Percentiles rank a stretch among this genome's conserved stretches.
Evolutionary conservation across 1,140 invertebrate species (phyloP).

Genomic region (Muscidifurax raptorellus): DNA sequence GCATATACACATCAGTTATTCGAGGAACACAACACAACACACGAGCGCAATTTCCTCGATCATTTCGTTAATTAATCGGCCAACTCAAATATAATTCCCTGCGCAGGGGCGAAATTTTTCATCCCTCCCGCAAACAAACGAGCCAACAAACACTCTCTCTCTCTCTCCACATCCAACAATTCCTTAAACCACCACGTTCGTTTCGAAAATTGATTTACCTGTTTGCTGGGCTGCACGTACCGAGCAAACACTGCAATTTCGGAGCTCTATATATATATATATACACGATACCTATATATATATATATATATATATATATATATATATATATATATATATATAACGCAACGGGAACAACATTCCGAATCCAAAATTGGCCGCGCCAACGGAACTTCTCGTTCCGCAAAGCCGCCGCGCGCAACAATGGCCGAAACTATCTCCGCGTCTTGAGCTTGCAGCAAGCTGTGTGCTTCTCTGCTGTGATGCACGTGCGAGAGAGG

Average conservation of each 20-base stretch:
- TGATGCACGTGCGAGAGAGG: not conserved
- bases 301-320: conserved; percentile 10
- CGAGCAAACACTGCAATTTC: conserved; percentile 44
- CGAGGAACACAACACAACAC: no score
- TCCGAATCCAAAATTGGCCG: conserved; percentile 56
- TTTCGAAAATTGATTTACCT: conserved; percentile 48
- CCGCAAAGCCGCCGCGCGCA: conserved; percentile 20
- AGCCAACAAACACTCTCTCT: not conserved
- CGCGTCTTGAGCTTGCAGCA: conserved; percentile 13
- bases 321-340: not conserved
- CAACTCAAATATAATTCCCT: not conserved
- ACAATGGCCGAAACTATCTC: conserved; percentile 41
- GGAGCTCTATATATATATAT: not conserved
- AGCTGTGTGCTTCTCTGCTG: not conserved
- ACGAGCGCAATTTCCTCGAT: no score
- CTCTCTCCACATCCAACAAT: not conserved
- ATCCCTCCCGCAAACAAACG: not conserved
- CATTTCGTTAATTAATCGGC: not conserved
- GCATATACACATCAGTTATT: no score
- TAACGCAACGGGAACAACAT: conserved; percentile 57
- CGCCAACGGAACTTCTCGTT: conserved; percentile 4
- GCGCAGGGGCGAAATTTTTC: not conserved
- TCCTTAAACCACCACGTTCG: conserved; percentile 27
- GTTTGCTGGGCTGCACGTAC: conserved; percentile 13
- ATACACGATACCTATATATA: not conserved